A percentile compares a stretch with the other conserved stretches of the same genome.
These are phyloP conservation scores for Aphis gossypii DNA, from an alignment of 1,140 invertebrate genomes.

Conservation along the genomic window DNA sequence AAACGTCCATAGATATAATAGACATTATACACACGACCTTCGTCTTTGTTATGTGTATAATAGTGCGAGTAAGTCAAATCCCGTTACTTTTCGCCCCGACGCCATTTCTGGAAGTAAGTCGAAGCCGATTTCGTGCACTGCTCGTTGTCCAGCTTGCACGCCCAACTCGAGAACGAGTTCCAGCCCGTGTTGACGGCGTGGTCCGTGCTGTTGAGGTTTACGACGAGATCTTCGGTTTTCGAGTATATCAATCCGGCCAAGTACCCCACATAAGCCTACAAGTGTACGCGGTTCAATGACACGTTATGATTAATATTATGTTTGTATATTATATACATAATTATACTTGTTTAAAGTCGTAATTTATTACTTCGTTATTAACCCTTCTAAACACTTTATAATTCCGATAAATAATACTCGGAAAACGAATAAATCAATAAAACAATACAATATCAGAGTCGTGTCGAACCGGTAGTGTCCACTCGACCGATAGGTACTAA, in stretches of 20 bases:
- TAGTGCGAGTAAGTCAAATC: background rate
- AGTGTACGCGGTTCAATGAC: background rate
- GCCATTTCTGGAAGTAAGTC: background rate
- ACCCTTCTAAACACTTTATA: background rate
- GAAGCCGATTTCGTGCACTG: background rate
- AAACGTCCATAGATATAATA: background rate
- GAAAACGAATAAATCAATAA: too few relatives aligned
- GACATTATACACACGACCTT: background rate
- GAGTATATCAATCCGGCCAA: constrained; percentile 30
- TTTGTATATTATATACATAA: too few relatives aligned
- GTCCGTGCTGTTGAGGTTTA: background rate
- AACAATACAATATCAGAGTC: background rate
- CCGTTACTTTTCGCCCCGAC: background rate
- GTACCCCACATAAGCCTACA: background rate
- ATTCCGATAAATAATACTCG: background rate
- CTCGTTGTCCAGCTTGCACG: background rate
- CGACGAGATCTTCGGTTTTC: background rate
- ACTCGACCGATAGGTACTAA: background rate
- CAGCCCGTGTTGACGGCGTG: constrained; percentile 26
- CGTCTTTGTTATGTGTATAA: background rate
- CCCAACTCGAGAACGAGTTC: constrained; percentile 40
- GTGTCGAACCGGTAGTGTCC: background rate
- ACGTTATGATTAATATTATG: background rate
- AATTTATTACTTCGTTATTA: background rate
- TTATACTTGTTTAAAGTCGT: background rate